These are phyloP conservation scores for Poecilia wingei DNA, from an alignment of 2,797 vertebrate genomes.

Conservation along the genomic window DNA sequence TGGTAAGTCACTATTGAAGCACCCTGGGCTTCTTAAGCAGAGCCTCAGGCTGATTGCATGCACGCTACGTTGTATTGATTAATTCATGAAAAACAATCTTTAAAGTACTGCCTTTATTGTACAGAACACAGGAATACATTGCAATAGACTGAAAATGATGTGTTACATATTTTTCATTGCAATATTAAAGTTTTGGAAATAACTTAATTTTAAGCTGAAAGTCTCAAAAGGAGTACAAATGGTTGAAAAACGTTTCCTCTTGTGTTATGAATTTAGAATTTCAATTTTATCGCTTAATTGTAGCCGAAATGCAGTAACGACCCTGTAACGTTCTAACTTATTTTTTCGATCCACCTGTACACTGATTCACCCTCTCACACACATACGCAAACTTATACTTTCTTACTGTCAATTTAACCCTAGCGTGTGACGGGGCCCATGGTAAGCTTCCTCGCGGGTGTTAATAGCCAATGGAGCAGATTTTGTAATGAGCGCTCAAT, in stretches of 20 bases:
- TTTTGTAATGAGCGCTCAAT: slow-evolving; percentile 99
- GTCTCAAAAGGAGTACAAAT: background rate
- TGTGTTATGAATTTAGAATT: background rate
- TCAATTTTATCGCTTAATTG: background rate
- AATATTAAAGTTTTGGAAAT: background rate
- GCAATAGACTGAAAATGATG: background rate
- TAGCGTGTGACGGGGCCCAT: slow-evolving; percentile 91
- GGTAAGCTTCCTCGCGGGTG: slow-evolving; percentile 90
- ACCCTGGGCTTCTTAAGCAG: background rate
- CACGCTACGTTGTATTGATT: background rate
- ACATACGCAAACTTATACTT: slow-evolving; percentile 45
- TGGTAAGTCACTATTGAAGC: background rate
- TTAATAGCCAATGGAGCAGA: slow-evolving; percentile 98
- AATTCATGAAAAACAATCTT: background rate
- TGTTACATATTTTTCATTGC: background rate
- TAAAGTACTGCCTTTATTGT: background rate
- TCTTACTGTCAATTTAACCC: slow-evolving; percentile 97
- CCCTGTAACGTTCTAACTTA: background rate
- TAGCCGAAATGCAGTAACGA: background rate
- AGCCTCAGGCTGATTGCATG: background rate
- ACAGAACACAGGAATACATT: background rate
- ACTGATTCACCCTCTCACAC: slow-evolving; percentile 18
- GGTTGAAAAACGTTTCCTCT: background rate
- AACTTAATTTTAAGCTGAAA: background rate
- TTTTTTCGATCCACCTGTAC: background rate